Conservation (phyloP, 2,797 vertebrate genomes). For the Xiphorhynchus erythropygius region DNA sequence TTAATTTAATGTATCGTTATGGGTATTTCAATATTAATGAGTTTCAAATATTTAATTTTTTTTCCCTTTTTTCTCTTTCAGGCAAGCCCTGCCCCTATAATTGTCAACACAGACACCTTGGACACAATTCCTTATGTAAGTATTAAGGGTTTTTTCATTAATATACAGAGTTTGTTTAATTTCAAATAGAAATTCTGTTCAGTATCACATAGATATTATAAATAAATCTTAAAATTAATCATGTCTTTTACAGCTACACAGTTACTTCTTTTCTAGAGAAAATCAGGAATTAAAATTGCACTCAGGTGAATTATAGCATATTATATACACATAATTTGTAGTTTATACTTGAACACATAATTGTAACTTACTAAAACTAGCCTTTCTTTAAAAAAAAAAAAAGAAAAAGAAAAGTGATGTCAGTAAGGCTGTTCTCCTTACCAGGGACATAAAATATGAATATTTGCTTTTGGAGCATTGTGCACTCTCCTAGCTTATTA, state of each 20-base stretch:
- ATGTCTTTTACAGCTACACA: neutral
- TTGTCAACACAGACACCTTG: slow-evolving; percentile 96
- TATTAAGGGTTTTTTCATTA: slow-evolving; percentile 8
- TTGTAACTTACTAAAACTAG: neutral
- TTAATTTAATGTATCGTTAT: neutral
- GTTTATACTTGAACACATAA: neutral
- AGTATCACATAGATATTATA: neutral
- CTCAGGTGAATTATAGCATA: neutral
- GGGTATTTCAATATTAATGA: neutral
- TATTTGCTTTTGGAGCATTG: neutral
- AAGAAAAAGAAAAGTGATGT: neutral
- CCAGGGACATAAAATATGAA: neutral
- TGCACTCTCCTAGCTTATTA: neutral
- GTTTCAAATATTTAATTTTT: neutral
- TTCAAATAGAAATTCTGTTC: neutral
- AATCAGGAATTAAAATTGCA: neutral
- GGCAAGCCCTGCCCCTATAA: slow-evolving; percentile 95
- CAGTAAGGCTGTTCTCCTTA: neutral
- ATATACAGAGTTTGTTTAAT: neutral
- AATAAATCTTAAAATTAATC: neutral
- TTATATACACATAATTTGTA: neutral
- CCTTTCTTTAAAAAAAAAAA: neutral
- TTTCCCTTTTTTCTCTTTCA: slow-evolving; percentile 46
- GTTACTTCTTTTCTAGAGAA: neutral
- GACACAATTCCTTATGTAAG: slow-evolving; percentile 96